Evolutionary conservation across 2,888 invertebrate genomes (phyloP).

Genomic region (Bhutanitis thaidina): DNA sequence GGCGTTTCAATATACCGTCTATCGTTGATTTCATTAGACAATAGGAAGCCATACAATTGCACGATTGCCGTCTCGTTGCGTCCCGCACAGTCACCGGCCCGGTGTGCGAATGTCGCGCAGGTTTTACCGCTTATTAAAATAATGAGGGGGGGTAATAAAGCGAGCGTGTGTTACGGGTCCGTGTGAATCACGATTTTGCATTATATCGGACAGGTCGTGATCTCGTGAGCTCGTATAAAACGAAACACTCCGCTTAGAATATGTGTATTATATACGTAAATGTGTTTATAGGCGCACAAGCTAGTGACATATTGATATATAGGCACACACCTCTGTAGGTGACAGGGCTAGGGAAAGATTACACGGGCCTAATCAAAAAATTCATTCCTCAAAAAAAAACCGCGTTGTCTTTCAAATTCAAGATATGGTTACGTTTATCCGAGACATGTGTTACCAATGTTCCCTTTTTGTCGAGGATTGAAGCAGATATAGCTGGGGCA

Average conservation of each 20-base stretch:
- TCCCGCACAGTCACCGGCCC: neutral
- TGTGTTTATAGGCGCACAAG: no score
- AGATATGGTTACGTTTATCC: no score
- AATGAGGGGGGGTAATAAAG: slow-evolving; percentile 31
- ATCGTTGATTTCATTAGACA: neutral
- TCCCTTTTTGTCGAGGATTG: no score
- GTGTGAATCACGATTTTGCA: slow-evolving; percentile 48
- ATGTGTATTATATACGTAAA: no score
- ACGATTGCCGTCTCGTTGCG: neutral
- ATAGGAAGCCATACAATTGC: neutral
- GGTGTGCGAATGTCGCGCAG: slow-evolving; percentile 3
- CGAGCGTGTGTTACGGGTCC: slow-evolving; percentile 32
- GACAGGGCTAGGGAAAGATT: no score
- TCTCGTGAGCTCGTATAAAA: slow-evolving; percentile 14
- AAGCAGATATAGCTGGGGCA: no score
- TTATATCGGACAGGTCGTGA: slow-evolving; percentile 44
- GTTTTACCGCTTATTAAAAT: slow-evolving; percentile 31
- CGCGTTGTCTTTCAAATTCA: no score
- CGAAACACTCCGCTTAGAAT: neutral
- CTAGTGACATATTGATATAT: no score
- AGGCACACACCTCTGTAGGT: no score
- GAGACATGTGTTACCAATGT: no score
- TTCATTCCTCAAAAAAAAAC: no score
- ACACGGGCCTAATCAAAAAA: no score
- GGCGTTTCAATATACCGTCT: neutral